Evolutionary conservation across 2,113 vertebrate species (phyloP), one percentile per base, ranked within the genome.

Genomic region (Siniperca chuatsi): DNA sequence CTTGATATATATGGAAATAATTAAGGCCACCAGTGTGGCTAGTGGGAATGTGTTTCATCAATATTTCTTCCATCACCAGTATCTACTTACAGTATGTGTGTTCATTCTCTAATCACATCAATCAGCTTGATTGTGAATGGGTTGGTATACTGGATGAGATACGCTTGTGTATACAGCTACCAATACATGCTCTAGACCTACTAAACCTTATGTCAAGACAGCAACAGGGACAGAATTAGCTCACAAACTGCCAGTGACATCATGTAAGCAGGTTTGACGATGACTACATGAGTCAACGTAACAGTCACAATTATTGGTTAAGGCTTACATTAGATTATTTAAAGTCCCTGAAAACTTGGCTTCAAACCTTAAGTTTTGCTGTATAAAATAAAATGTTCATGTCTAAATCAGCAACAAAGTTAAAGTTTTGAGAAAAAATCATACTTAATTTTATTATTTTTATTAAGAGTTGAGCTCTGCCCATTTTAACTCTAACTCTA

Each of bases 21-120:
- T 60, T 29, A 61, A 42, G 12, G 42, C 40, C 42, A 8, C 25
- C 46, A n/a, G 25, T 65, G 18, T 23, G 75, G 60, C 54, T 10
- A 20, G 44, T 65, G 40, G 74, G 25, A 71, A 62, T 25, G 37
- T 48, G 40, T 78, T 44, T 40, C n/a, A 48, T 76, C 65, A 65
- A 37, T 64, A 64, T 23, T 33, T 33, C 35, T 29, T 42, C 66
- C 57, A 75, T 65, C 65, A 65, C 4, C 16, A 16, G 64, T 13
- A 23, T 50, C 8, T 16, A 40, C 23, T 48, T 33, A 11, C 0
- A 35, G 57, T 40, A n/a, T 54, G 57, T 75, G 55, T 75, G 35
- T 25, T 67, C 2, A 44, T 25, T 42, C 9, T 52, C 21, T 40
- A 25, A 69, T 42, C 18, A 18, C 13, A 69, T 61, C 58, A 40